Conservation (phyloP, 2,888 invertebrate species). For the Acrocyrtus sp. region DNA sequence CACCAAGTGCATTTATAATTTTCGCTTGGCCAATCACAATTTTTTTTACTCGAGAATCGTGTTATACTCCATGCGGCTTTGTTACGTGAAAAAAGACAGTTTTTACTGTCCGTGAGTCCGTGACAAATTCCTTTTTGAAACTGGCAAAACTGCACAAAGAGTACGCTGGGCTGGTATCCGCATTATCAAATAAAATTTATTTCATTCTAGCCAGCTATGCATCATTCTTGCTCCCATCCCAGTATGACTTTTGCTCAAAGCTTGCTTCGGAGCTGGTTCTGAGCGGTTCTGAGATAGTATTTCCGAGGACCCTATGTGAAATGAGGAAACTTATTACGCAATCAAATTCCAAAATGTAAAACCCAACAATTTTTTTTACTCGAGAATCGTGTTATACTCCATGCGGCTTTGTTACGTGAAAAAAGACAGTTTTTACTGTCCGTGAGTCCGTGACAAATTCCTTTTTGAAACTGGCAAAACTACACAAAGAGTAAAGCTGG, state of each 20-base stretch:
- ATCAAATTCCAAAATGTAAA: too few species aligned
- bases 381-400: not conserved
- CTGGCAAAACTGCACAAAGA: too few species aligned
- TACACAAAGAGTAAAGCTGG: too few species aligned
- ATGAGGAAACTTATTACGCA: too few species aligned
- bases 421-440: not conserved
- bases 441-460: constrained; percentile 25
- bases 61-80: not conserved
- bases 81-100: not conserved
- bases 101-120: constrained; percentile 10
- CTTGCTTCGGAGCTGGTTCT: too few species aligned
- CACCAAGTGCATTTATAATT: not conserved
- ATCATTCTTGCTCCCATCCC: too few species aligned
- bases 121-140: constrained; percentile 8
- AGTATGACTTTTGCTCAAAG: too few species aligned
- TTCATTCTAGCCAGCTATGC: too few species aligned
- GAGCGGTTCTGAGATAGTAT: too few species aligned
- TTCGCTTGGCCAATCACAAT: constrained; percentile 14
- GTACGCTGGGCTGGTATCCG: too few species aligned
- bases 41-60: not conserved
- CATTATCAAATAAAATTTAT: too few species aligned
- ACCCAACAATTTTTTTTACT: not conserved
- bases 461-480: not conserved
- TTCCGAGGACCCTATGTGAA: too few species aligned
- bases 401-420: not conserved